These are phyloP conservation scores for Garrulus glandarius DNA, from an alignment of 2,797 vertebrate species.

Conservation along the genomic window DNA sequence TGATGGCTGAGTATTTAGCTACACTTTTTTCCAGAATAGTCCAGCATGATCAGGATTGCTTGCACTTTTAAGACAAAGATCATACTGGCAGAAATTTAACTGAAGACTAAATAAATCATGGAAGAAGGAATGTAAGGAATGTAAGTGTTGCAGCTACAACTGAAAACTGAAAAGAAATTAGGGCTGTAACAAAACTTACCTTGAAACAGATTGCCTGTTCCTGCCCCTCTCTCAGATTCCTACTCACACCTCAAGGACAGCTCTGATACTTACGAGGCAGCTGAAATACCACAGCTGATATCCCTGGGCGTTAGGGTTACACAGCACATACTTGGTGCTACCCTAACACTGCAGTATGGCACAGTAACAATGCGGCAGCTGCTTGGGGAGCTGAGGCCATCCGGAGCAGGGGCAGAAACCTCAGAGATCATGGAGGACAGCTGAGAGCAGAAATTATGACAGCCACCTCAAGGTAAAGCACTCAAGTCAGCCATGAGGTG, in stretches of 20 bases:
- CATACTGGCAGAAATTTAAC: not conserved
- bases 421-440: not conserved
- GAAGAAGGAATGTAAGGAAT: not conserved
- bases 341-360: not conserved
- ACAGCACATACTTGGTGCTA: not conserved
- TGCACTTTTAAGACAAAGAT: not conserved
- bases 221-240: not conserved
- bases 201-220: not conserved
- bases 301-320: not conserved
- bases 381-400: not conserved
- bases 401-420: not conserved
- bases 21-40: not conserved
- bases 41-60: not conserved
- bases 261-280: conserved; percentile 1
- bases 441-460: not conserved
- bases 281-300: conserved; percentile 23
- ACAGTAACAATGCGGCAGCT: conserved; percentile 38
- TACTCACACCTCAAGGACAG: not conserved
- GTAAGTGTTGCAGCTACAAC: not conserved
- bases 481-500: not conserved
- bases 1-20: not conserved
- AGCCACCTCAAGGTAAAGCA: conserved; percentile 21
- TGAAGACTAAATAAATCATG: not conserved
- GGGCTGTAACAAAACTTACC: conserved; percentile 41
- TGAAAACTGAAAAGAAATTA: not conserved